Base-by-base conservation (phyloP, 2,797 vertebrate genomes). In the Champsocephalus esox region DNA sequence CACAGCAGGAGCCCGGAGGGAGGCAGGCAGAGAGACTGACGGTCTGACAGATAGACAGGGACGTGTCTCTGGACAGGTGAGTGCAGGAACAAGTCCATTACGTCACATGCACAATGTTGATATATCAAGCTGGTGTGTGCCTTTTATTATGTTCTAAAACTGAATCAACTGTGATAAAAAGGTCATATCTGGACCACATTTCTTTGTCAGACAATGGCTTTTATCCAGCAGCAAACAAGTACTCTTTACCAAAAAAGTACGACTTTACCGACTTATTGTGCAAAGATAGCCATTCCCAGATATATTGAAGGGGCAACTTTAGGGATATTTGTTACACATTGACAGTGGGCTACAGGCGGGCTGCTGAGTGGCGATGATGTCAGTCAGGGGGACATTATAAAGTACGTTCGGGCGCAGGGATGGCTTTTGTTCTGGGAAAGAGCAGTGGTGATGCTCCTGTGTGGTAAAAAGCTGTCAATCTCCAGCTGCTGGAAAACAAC, bases 21-120 rank as follows among this genome's bases (percentile, higher is more conserved):
- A 57, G 43, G 51, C 49, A 76, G 63, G 55, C 48, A 73, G 24
- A 62, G 50, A 85, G 77, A 89, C 84, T 86, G 85, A 88, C 80
- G 75, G 75, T 63, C 67, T 80, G 82, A 86, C 84, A 82, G 73
- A 76, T 59, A 83, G 78, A 83, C 48, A 41, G 64, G 63, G 58
- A 69, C 57, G 32, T 13, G 65, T 67, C 56, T 69, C 52, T 71
- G 54, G 59, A 65, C 5, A 66, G 57, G 17, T 44, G 55, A 48
- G 49, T 49, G 60, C 54, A 59, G 57, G 46, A 70, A 12, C 67
- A 63, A 13, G 24, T 66, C 75, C 59, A 71, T 38, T 38, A 38
- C 8, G 34, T 38, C 34, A 38, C 34, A 56, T 54, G 63, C 55
- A 73, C 59, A 43, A 12, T 64, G 71, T n/a, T 78, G 54, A 68